Percentiles rank a stretch among this genome's conserved stretches.
These are phyloP conservation scores for Lytechinus variegatus DNA, from an alignment of 35 echinoderm and acorn worm species.

Conservation along the genomic window DNA sequence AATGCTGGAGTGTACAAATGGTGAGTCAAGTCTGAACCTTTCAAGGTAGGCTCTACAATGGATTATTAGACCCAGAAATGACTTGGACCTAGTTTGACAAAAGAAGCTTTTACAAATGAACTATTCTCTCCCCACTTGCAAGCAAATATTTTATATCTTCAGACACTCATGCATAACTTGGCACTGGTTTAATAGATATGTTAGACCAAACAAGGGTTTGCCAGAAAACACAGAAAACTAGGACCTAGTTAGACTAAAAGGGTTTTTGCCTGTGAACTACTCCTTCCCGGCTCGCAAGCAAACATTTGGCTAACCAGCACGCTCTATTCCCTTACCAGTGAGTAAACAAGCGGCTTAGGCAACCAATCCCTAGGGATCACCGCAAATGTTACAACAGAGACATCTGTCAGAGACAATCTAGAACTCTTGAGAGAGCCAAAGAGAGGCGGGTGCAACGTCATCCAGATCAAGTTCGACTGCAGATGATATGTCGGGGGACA, in stretches of 20 bases:
- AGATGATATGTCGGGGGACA: constrained; percentile 9
- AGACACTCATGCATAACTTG: no score
- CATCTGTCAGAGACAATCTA: constrained; percentile 36
- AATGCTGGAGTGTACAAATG: no score
- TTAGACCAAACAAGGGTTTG: no score
- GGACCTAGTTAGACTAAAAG: not conserved
- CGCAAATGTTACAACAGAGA: constrained; percentile 9
- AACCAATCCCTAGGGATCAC: constrained; percentile 29
- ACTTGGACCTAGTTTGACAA: no score
- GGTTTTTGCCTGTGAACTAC: not conserved
- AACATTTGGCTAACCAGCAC: constrained; percentile 30
- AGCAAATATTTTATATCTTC: no score
- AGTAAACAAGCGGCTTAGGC: constrained; percentile 26
- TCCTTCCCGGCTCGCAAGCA: not conserved
- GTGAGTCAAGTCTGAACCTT: no score
- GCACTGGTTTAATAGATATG: no score
- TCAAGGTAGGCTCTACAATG: no score
- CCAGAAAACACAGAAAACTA: not conserved
- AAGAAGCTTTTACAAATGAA: no score
- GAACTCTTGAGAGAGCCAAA: not conserved
- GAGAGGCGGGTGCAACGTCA: not conserved
- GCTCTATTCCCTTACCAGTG: not conserved
- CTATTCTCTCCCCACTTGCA: no score
- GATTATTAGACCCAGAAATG: no score
- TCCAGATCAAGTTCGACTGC: not conserved